These are phyloP conservation scores for Mesembrinibis cayennensis DNA, from an alignment of 2,113 vertebrate genomes.

Conservation along the genomic window DNA sequence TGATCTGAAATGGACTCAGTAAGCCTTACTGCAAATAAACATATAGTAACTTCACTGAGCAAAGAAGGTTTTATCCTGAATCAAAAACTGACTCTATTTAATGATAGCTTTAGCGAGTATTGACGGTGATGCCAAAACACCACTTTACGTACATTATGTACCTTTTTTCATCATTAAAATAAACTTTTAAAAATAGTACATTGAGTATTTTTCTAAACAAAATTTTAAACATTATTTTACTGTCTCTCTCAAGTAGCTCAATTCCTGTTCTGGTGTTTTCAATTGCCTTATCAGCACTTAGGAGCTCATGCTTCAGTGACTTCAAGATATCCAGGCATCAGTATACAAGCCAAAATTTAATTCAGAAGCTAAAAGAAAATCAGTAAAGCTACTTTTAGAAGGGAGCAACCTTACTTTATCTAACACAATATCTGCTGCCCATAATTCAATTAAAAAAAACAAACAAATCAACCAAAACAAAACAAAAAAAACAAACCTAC, in stretches of 20 bases:
- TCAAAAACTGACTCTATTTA: background rate
- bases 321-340: slow-evolving; percentile 34
- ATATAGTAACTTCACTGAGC: background rate
- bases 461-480: too few relatives aligned
- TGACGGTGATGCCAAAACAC: background rate
- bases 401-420: background rate
- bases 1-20: background rate
- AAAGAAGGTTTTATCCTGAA: background rate
- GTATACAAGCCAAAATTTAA: slow-evolving; percentile 38
- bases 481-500: background rate
- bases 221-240: background rate
- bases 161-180: background rate
- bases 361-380: slow-evolving; percentile 51
- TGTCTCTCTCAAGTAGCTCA: slow-evolving; percentile 50
- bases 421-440: background rate
- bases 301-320: slow-evolving; percentile 50
- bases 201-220: background rate
- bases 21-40: background rate
- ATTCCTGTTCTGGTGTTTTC: slow-evolving; percentile 43
- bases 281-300: slow-evolving; percentile 46
- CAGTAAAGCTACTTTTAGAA: slow-evolving; percentile 29
- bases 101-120: background rate
- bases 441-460: background rate
- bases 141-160: background rate
- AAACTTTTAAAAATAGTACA: background rate